Percentiles rank a stretch among this genome's conserved stretches.
phyloP scores from a whole-genome alignment of 2,888 invertebrate genomes.

The Ennomos erosarius region DNA sequence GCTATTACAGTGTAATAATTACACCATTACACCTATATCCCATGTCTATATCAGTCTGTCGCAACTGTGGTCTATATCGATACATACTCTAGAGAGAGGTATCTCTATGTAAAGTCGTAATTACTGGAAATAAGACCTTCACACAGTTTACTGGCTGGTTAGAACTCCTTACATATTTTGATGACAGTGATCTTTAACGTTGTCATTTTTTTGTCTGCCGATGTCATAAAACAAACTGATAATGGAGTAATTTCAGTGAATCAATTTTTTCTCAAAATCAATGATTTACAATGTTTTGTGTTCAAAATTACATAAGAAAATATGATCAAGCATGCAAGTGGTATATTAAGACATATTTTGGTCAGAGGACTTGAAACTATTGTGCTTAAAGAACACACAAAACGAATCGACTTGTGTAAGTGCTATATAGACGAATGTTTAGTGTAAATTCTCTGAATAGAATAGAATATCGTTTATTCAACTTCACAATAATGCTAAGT shows the following conservation, averaged over 20 bases:
- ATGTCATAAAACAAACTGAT: slow-evolving; percentile 19
- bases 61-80: too few species aligned
- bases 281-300: slow-evolving; percentile 38
- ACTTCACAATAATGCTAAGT: too few species aligned
- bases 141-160: neutral
- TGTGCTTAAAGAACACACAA: slow-evolving; percentile 36
- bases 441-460: too few species aligned
- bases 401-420: slow-evolving; percentile 39
- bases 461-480: too few species aligned
- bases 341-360: slow-evolving; percentile 50
- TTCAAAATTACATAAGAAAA: slow-evolving; percentile 54
- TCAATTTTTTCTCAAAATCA: slow-evolving; percentile 31
- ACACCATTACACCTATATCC: too few species aligned
- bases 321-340: slow-evolving; percentile 68
- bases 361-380: slow-evolving; percentile 45
- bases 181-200: slow-evolving; percentile 4
- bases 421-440: slow-evolving; percentile 2
- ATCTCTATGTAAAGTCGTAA: too few species aligned
- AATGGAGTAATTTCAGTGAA: slow-evolving; percentile 28
- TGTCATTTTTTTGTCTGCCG: slow-evolving; percentile 10
- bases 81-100: neutral
- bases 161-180: neutral
- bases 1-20: too few species aligned
- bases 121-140: too few species aligned
- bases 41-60: too few species aligned